phyloP scores from a whole-genome alignment of 2,113 vertebrate genomes.

The Corapipo altera region DNA sequence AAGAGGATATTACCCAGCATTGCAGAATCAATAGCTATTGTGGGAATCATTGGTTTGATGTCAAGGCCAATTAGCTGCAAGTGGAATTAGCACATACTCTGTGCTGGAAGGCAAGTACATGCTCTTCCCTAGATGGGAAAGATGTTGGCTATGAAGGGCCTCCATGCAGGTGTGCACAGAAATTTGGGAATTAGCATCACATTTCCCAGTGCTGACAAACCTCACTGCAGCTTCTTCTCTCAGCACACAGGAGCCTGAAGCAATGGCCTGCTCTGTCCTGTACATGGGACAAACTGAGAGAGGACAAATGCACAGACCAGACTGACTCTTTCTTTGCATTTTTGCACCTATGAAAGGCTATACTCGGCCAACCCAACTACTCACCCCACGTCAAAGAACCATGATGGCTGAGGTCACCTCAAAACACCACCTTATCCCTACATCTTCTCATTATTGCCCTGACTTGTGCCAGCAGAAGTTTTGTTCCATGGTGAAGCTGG shows the following conservation, averaged over 20 bases:
- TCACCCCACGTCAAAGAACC: neutral
- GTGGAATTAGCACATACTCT: constrained; percentile 14
- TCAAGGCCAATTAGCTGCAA: constrained; percentile 23
- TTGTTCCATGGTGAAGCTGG: neutral
- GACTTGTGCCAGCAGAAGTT: neutral
- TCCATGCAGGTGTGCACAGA: neutral
- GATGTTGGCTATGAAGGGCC: neutral
- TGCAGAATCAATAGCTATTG: constrained; percentile 36
- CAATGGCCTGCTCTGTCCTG: neutral
- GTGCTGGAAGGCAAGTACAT: neutral
- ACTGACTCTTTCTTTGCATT: neutral
- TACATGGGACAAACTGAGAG: neutral
- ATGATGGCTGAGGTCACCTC: neutral
- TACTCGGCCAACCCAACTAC: neutral
- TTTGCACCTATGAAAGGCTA: neutral
- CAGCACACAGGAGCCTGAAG: neutral
- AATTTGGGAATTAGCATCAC: neutral
- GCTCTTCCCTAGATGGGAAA: neutral
- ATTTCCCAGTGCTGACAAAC: neutral
- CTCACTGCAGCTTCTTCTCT: neutral
- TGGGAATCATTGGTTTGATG: constrained; percentile 31
- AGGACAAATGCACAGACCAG: neutral
- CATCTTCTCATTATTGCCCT: neutral
- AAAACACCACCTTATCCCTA: neutral
- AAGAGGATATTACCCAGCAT: neutral